Percentiles rank a stretch among this genome's conserved stretches.
These are phyloP conservation scores for Ranitomeya imitator DNA, from an alignment of 2,113 vertebrate species.

Conservation along the genomic window DNA sequence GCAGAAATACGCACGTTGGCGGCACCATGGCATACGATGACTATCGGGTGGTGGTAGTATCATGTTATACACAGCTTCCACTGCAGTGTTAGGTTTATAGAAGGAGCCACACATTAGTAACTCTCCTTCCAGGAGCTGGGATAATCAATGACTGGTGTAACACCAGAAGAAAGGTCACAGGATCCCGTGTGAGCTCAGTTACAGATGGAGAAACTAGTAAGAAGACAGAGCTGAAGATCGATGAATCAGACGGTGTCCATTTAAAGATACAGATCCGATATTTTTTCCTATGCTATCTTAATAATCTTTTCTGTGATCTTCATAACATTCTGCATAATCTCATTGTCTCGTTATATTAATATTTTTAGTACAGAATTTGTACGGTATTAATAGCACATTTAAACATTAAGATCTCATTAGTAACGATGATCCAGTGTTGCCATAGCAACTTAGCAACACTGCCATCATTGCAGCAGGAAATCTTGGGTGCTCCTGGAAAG, in stretches of 20 bases:
- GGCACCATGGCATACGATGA: neutral
- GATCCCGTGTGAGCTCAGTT: conserved; percentile 20
- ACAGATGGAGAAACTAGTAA: neutral
- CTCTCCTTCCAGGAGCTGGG: neutral
- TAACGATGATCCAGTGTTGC: conserved; percentile 3
- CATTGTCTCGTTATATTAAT: neutral
- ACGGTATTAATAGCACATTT: conserved; percentile 16
- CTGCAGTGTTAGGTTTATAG: conserved; percentile 5
- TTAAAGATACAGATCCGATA: neutral
- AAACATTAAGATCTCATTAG: neutral
- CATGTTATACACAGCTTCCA: neutral
- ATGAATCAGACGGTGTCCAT: conserved; percentile 15
- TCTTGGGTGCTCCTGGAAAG: conserved; percentile 46
- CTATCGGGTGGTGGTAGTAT: neutral
- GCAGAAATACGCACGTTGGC: neutral
- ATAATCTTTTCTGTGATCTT: neutral
- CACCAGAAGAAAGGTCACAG: conserved; percentile 50
- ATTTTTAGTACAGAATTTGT: conserved; percentile 10
- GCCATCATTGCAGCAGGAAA: conserved; percentile 21
- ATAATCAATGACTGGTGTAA: conserved; percentile 42
- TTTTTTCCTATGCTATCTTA: neutral
- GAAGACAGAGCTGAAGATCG: neutral
- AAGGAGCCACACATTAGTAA: neutral
- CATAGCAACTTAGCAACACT: conserved; percentile 48
- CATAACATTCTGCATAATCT: neutral